Base-by-base conservation (phyloP, 2,888 invertebrate species). In the Exocentrus adspersus region DNA sequence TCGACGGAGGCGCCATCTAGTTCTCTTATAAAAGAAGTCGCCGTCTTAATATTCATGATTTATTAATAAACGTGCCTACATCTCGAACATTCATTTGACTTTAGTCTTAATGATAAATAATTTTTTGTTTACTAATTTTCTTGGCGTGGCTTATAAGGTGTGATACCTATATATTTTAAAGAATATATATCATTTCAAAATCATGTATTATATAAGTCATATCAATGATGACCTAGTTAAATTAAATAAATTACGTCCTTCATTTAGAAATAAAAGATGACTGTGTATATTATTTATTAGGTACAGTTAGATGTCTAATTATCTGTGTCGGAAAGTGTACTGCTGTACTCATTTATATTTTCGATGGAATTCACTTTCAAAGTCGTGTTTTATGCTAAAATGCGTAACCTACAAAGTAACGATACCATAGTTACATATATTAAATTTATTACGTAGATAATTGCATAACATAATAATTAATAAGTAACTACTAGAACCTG, bases 331-430 rank as follows among this genome's bases (percentile, higher is more conserved):
- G 43, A 53, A 43, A 42, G 17, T 21, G 17, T 17, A 43, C 14
- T 42, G 24, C n/a, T 21, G 17, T 17, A 43, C 14, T 42, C 16
- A 54, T 43, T 54, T 54, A 54, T 54, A 43, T 21, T 43, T 54
- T 43, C 54, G 43, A 43, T 54, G 42, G 43, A 24, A 54, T 43
- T 54, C 43, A 54, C 54, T 54, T 54, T 54, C 54, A 54, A 54
- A 54, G 54, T 54, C 54, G 43, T 54, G 54, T 43, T 54, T 54
- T 54, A 54, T 43, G 43, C 28, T 28, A 54, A 54, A 54, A 54
- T 28, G 54, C 20, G 21, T 54, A 54, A 54, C 54, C 54, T 54
- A 54, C 43, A 54, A 54, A 43, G 28, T 54, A 43, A 54, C 5
- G 17, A 42, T 28, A 42, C 17, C 10, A 41, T 9, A 28, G 43